These are phyloP conservation scores for Sturnus vulgaris DNA, from an alignment of 2,113 vertebrate species.

Conservation along the genomic window DNA sequence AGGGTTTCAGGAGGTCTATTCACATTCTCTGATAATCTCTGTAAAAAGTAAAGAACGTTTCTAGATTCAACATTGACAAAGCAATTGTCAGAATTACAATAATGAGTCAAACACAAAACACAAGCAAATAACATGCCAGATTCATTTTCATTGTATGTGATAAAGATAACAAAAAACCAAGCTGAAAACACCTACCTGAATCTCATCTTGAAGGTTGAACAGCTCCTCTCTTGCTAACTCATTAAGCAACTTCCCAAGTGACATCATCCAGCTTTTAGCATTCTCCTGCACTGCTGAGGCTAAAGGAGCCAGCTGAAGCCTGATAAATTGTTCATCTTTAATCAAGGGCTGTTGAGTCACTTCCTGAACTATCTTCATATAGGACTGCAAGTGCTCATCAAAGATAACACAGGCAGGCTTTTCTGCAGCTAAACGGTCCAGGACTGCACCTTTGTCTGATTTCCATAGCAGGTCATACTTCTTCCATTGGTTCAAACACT, in stretches of 20 bases:
- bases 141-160: not conserved
- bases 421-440: conserved; percentile 83
- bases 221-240: conserved; percentile 82
- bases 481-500: conserved; percentile 81
- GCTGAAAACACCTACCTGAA: conserved; percentile 71
- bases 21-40: conserved; percentile 77
- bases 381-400: conserved; percentile 87
- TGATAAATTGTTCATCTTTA: conserved; percentile 80
- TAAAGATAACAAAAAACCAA: not conserved
- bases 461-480: conserved; percentile 86
- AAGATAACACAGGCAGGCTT: conserved; percentile 80
- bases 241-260: conserved; percentile 84
- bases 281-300: conserved; percentile 74
- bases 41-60: not conserved
- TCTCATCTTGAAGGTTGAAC: conserved; percentile 74
- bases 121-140: not conserved
- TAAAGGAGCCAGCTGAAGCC: conserved; percentile 83
- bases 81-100: not conserved
- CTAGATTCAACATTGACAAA: not conserved
- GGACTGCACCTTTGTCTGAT: conserved; percentile 76
- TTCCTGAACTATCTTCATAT: conserved; percentile 72
- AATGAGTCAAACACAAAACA: not conserved
- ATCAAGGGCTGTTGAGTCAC: conserved; percentile 72
- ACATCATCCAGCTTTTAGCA: conserved; percentile 80
- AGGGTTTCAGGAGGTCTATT: conserved; percentile 77